These are phyloP conservation scores for Temnopleurus reevesii DNA, from an alignment of 53 echinoderm and acorn worm genomes.

Conservation along the genomic window DNA sequence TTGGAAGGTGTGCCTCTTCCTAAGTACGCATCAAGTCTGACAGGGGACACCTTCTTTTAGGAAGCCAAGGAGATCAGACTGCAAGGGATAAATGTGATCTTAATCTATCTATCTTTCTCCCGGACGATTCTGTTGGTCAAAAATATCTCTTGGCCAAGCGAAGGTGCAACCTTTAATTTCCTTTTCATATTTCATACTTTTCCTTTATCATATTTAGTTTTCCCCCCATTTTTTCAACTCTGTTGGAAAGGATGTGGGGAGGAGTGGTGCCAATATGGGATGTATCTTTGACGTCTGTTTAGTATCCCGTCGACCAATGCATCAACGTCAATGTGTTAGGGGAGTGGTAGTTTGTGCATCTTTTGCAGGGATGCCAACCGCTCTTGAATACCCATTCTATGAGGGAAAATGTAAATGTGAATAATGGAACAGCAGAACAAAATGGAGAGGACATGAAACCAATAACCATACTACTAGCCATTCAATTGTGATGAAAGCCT, in stretches of 20 bases:
- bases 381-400: not conserved
- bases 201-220: too few relatives aligned
- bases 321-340: not conserved
- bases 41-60: conserved; percentile 20
- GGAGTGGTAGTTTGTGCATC: not conserved
- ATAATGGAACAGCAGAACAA: too few relatives aligned
- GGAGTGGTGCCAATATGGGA: not conserved
- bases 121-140: conserved; percentile 1
- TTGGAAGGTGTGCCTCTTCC: conserved; percentile 40
- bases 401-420: too few relatives aligned
- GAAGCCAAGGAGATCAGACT: conserved; percentile 8
- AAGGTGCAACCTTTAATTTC: conserved; percentile 20
- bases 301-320: not conserved
- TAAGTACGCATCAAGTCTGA: not conserved
- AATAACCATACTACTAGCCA: too few relatives aligned
- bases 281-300: not conserved
- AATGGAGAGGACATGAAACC: too few relatives aligned
- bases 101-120: conserved; percentile 3
- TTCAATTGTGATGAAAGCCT: too few relatives aligned
- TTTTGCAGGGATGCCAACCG: not conserved
- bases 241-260: not conserved
- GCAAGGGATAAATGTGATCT: not conserved
- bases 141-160: not conserved
- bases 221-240: not conserved
- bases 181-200: not conserved